A percentile compares a stretch with the other conserved stretches of the same genome.
Conservation (phyloP, 2,888 invertebrate genomes). For the Colletes collaris region DNA sequence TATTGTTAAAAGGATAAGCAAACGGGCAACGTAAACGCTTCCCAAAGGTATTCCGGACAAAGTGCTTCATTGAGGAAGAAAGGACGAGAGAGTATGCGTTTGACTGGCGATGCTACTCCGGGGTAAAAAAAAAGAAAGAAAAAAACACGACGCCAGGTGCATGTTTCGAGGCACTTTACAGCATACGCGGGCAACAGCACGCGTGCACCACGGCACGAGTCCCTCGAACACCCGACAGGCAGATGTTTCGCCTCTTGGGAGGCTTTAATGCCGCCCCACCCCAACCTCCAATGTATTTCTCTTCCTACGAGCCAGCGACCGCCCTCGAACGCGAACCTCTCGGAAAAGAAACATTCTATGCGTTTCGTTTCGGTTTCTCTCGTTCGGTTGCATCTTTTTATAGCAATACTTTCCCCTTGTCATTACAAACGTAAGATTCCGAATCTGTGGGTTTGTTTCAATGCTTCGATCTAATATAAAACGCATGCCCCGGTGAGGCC, state of each 20-base stretch:
- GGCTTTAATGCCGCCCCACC: constrained; percentile 59
- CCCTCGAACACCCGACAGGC: constrained; percentile 58
- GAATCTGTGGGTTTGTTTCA: no score
- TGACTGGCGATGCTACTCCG: constrained; percentile 40
- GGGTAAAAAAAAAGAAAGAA: constrained; percentile 7
- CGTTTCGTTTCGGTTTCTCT: no score
- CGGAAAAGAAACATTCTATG: not conserved
- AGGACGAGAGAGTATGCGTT: constrained; percentile 17
- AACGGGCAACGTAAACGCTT: constrained; percentile 14
- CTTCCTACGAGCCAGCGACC: constrained; percentile 16
- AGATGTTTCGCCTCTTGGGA: constrained; percentile 66
- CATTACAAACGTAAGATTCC: no score
- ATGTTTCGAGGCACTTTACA: constrained; percentile 43
- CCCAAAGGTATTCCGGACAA: constrained; percentile 12
- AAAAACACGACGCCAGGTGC: constrained; percentile 64
- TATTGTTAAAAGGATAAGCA: not conserved
- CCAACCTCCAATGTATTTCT: constrained; percentile 49
- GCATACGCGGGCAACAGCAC: constrained; percentile 47
- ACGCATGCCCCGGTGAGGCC: no score
- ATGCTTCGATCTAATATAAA: no score
- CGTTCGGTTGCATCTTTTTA: no score
- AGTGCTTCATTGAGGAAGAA: constrained; percentile 29
- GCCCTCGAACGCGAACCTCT: not conserved
- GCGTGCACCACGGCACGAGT: constrained; percentile 66
- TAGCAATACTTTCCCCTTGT: no score